Conservation (phyloP, 2,888 invertebrate genomes). For the Spodoptera exigua region DNA sequence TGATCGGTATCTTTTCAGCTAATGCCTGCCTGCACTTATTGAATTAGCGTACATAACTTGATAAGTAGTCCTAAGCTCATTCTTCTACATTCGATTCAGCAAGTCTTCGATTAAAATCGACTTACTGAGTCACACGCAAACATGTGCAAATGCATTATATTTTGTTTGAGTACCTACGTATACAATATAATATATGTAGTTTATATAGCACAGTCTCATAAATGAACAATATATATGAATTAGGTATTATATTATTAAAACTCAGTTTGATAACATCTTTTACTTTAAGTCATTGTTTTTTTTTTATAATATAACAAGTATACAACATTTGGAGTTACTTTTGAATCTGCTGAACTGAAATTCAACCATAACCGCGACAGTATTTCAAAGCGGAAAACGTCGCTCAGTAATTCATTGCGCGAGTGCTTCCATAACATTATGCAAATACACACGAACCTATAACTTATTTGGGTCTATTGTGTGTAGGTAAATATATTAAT, state of each 20-base stretch:
- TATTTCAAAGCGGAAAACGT: conserved; percentile 16
- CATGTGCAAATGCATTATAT: background rate
- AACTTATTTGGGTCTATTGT: conserved; percentile 30
- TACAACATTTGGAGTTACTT: too few species aligned
- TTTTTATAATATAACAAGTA: too few species aligned
- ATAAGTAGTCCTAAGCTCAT: conserved; percentile 45
- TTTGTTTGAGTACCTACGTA: too few species aligned
- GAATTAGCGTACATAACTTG: conserved; percentile 37
- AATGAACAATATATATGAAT: too few species aligned
- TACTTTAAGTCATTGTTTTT: too few species aligned
- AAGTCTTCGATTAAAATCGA: conserved; percentile 50
- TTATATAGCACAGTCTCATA: background rate
- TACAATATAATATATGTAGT: background rate
- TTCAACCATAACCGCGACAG: background rate
- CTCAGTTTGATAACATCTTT: too few species aligned
- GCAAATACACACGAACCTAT: conserved; percentile 29
- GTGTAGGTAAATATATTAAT: conserved; percentile 4
- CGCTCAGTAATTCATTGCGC: conserved; percentile 12
- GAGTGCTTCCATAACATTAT: conserved; percentile 13
- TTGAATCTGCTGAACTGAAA: background rate
- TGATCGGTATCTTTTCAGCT: conserved; percentile 13
- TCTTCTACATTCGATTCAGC: conserved; percentile 39
- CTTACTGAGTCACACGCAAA: conserved; percentile 17
- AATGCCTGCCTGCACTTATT: conserved; percentile 22
- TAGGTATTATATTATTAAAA: too few species aligned